Conservation (phyloP, 2,113 vertebrate species). For the Solea senegalensis region DNA sequence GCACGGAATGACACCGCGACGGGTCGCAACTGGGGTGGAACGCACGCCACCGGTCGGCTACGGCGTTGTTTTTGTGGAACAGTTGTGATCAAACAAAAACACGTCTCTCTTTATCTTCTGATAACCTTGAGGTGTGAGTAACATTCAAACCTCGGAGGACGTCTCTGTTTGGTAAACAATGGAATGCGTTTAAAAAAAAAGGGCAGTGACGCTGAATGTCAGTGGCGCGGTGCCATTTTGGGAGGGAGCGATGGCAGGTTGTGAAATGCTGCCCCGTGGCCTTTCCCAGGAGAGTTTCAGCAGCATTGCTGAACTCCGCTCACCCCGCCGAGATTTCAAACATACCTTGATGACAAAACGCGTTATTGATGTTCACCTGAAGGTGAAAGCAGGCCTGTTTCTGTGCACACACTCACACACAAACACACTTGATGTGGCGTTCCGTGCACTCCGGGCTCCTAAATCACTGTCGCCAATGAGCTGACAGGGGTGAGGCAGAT, state of each 20-base stretch:
- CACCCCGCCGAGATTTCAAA: slow-evolving; percentile 68
- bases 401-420: slow-evolving; percentile 51
- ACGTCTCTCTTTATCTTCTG: not conserved
- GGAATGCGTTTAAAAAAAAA: slow-evolving; percentile 30
- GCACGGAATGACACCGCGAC: slow-evolving; percentile 17
- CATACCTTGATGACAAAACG: slow-evolving; percentile 75
- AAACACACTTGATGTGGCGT: not conserved
- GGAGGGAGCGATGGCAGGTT: slow-evolving; percentile 71
- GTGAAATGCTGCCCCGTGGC: slow-evolving; percentile 68
- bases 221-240: slow-evolving; percentile 57
- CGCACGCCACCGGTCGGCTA: slow-evolving; percentile 21
- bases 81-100: slow-evolving; percentile 6
- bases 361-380: slow-evolving; percentile 76
- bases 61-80: slow-evolving; percentile 9
- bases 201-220: slow-evolving; percentile 43
- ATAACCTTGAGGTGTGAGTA: slow-evolving; percentile 4
- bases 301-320: slow-evolving; percentile 60
- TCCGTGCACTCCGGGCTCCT: slow-evolving; percentile 33
- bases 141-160: slow-evolving; percentile 9
- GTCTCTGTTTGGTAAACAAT: slow-evolving; percentile 37
- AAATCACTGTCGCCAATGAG: slow-evolving; percentile 66
- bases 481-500: slow-evolving; percentile 53
- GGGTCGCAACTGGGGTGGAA: not conserved
- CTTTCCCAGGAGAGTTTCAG: slow-evolving; percentile 56
- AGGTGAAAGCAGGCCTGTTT: slow-evolving; percentile 69